Conservation (phyloP, 2,888 invertebrate genomes). For the Mesoligia furuncula region DNA sequence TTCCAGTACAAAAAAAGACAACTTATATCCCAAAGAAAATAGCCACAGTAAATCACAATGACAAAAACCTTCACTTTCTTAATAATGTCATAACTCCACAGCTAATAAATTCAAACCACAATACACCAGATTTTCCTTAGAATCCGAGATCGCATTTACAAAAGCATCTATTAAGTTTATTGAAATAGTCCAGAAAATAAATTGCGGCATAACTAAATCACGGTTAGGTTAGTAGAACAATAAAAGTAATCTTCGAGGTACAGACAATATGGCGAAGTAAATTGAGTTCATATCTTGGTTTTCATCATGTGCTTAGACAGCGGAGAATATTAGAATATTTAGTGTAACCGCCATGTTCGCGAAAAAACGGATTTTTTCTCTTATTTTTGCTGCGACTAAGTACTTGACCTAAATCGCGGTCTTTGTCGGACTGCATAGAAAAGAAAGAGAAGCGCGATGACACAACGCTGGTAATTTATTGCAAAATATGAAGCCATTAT, state of each 20-base stretch:
- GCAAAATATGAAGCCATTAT: no score
- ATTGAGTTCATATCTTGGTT: conserved; percentile 56
- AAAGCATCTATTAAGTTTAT: conserved; percentile 39
- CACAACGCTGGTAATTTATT: no score
- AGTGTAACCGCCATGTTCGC: conserved; percentile 5
- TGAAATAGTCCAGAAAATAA: conserved; percentile 51
- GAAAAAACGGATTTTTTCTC: neutral
- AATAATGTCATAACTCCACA: neutral
- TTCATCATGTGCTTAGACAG: conserved; percentile 37
- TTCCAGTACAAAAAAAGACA: neutral
- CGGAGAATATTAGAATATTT: neutral
- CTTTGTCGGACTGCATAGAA: no score
- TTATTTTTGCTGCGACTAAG: neutral
- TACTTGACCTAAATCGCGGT: no score
- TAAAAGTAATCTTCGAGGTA: conserved; percentile 42
- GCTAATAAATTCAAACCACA: conserved; percentile 25
- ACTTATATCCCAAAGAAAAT: neutral
- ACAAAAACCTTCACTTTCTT: neutral
- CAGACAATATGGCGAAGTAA: conserved; percentile 48
- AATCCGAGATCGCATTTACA: conserved; percentile 32
- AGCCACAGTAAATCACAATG: conserved; percentile 12
- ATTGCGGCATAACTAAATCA: conserved; percentile 33
- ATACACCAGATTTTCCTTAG: conserved; percentile 13
- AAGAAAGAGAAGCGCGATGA: no score
- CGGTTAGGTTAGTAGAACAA: conserved; percentile 26